Evolutionary conservation across 2,113 vertebrate genomes (phyloP).

Genomic region (Gasterosteus nipponicus): DNA sequence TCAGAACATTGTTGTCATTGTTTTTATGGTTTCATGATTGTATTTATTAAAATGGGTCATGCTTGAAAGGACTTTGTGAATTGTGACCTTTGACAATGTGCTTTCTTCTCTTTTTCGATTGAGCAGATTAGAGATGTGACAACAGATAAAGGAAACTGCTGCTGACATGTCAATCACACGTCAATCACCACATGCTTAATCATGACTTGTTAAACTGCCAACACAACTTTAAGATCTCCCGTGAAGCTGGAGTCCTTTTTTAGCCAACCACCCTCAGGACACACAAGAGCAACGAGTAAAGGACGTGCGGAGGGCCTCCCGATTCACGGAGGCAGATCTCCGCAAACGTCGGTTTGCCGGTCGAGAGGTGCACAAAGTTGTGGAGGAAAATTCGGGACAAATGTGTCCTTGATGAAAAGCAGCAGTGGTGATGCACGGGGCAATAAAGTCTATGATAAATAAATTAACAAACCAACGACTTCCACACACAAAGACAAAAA

Average conservation of each 20-base stretch:
- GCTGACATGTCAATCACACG: background rate
- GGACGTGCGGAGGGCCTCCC: no score
- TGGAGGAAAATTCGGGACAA: no score
- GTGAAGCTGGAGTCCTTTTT: constrained; percentile 1
- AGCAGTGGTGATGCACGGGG: no score
- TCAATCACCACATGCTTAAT: background rate
- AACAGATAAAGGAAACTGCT: background rate
- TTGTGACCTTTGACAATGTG: no score
- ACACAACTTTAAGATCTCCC: background rate
- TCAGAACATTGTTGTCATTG: background rate
- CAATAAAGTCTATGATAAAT: no score
- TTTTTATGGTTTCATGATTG: background rate
- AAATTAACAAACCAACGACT: no score
- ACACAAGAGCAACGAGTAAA: constrained; percentile 8
- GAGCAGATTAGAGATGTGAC: background rate
- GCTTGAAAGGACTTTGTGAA: no score
- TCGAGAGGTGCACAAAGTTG: no score
- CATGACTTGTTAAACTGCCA: background rate
- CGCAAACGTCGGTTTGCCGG: no score
- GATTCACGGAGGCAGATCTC: no score
- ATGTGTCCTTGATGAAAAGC: no score
- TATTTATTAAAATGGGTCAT: background rate
- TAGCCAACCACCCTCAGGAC: constrained; percentile 18
- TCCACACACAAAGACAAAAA: no score
- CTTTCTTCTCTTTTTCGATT: background rate